A percentile compares a stretch with the other conserved stretches of the same genome.
Evolutionary conservation across 2,888 invertebrate genomes (phyloP).

Genomic region (Leuctra nigra): DNA sequence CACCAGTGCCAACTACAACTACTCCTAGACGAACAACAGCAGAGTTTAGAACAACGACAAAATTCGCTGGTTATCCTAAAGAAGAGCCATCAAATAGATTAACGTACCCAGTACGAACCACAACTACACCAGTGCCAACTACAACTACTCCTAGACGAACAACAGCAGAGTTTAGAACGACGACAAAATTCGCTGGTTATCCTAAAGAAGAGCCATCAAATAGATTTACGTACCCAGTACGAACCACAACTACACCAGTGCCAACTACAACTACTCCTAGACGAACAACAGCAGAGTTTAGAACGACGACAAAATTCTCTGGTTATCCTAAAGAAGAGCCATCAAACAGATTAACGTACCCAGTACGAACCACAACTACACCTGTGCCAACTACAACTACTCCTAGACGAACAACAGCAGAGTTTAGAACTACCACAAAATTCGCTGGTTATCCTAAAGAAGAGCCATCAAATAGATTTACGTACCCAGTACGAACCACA

Average conservation of each 20-base stretch:
- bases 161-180: neutral
- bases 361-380: constrained; percentile 18
- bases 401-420: neutral
- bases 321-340: constrained; percentile 12
- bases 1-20: neutral
- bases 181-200: constrained; percentile 2
- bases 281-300: neutral
- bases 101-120: constrained; percentile 8
- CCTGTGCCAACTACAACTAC: neutral
- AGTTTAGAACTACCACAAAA: constrained; percentile 3
- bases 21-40: neutral
- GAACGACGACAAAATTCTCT: neutral
- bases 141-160: neutral
- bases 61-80: neutral
- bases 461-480: neutral
- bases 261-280: neutral
- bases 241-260: constrained; percentile 25
- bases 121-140: neutral
- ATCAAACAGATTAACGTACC: constrained; percentile 6
- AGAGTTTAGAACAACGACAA: neutral
- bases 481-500: constrained; percentile 24
- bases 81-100: constrained; percentile 10
- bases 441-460: constrained; percentile 11
- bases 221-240: constrained; percentile 20
- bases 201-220: neutral